These are phyloP conservation scores for Bicyclus anynana DNA, from an alignment of 1,140 invertebrate genomes.

Conservation along the genomic window DNA sequence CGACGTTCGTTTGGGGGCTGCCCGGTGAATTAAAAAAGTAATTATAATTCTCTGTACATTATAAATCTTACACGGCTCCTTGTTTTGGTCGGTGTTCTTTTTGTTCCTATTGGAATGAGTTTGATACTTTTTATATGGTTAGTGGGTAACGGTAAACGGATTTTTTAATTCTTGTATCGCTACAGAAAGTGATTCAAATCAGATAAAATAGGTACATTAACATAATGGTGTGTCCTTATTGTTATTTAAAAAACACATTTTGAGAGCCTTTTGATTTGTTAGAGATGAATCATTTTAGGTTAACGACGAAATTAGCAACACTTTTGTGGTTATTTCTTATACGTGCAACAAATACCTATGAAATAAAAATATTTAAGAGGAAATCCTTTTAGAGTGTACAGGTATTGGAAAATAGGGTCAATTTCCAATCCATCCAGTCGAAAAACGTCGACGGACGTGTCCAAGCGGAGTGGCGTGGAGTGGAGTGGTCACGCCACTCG, in stretches of 20 bases:
- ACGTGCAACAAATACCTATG: too few species aligned
- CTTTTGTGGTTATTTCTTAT: too few species aligned
- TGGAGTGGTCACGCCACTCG: background rate
- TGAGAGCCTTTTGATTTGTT: too few species aligned
- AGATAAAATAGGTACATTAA: too few species aligned
- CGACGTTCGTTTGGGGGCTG: slow-evolving; percentile 8
- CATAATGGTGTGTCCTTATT: too few species aligned
- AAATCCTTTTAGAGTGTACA: background rate
- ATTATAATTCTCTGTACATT: slow-evolving; percentile 11
- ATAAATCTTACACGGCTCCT: slow-evolving; percentile 6
- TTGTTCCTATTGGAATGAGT: background rate
- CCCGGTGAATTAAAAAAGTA: slow-evolving; percentile 3
- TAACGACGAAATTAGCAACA: too few species aligned
- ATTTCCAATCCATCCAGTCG: background rate
- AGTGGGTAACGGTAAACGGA: background rate
- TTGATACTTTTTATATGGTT: background rate
- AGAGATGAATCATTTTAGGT: too few species aligned
- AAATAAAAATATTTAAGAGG: background rate
- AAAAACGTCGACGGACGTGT: background rate
- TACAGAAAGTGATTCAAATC: too few species aligned
- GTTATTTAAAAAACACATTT: too few species aligned
- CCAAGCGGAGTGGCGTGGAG: background rate
- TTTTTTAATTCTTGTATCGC: too few species aligned
- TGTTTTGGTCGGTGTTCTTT: slow-evolving; percentile 3
- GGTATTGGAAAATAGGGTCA: background rate